These are phyloP conservation scores for Phaedon cochleariae DNA, from an alignment of 2,888 invertebrate genomes.

Conservation along the genomic window DNA sequence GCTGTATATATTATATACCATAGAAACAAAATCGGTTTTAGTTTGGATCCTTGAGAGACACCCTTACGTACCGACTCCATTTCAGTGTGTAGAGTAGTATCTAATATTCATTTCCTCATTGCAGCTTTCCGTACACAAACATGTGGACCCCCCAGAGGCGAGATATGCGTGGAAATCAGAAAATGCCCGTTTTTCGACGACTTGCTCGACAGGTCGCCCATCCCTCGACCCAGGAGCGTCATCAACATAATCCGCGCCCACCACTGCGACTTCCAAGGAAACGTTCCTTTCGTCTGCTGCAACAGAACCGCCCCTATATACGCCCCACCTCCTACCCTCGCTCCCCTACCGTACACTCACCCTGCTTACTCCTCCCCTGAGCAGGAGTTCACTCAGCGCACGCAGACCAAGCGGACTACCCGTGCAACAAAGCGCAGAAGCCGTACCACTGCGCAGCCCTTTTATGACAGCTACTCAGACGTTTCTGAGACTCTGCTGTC, in stretches of 20 bases:
- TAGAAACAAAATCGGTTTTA: too few relatives aligned
- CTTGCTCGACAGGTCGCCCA: slow-evolving; percentile 48
- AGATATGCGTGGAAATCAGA: slow-evolving; percentile 51
- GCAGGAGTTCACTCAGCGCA: not conserved
- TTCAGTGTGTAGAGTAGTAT: too few relatives aligned
- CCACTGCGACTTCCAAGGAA: slow-evolving; percentile 61
- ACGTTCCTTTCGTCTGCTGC: slow-evolving; percentile 68
- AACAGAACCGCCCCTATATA: slow-evolving; percentile 21
- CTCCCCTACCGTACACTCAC: too few relatives aligned
- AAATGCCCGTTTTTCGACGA: slow-evolving; percentile 53
- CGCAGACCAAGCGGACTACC: not conserved
- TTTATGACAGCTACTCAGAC: slow-evolving; percentile 11
- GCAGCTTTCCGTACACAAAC: slow-evolving; percentile 30
- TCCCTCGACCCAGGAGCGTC: slow-evolving; percentile 51
- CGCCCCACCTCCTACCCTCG: not conserved
- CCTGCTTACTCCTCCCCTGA: not conserved
- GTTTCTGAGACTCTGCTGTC: slow-evolving; percentile 7
- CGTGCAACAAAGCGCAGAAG: not conserved
- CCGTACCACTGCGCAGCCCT: not conserved
- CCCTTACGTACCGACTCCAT: too few relatives aligned
- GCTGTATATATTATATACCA: too few relatives aligned
- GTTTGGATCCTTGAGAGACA: too few relatives aligned
- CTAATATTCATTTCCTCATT: not conserved
- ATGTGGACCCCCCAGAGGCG: slow-evolving; percentile 45
- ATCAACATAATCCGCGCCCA: slow-evolving; percentile 48